Base-by-base conservation (phyloP, 1,140 invertebrate species). In the Dufourea novaeangliae region DNA sequence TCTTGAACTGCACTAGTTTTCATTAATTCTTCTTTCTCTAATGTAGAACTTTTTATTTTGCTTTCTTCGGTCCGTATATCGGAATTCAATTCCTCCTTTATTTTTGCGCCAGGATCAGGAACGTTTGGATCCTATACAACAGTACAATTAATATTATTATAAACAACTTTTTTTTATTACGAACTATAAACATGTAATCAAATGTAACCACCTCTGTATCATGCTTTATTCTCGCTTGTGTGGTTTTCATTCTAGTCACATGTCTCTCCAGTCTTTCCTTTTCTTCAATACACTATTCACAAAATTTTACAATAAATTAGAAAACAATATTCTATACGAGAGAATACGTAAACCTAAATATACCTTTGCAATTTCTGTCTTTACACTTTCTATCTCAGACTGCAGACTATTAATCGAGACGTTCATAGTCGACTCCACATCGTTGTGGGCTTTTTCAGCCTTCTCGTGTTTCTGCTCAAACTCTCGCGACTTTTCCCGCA, bases 1-100 rank as follows among this genome's bases (percentile, higher is more conserved):
- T 94, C 92, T 50, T 93, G 93, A 50, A 92, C 90, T 11, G 91
- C 87, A 54, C 94, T 93, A 59, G 92, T 92, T 57, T 95, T 94
- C 57, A 93, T 93, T 1, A 95, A 91, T 50, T 88, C 87, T 85
- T 94, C 95, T 87, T 95, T 94, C 72, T 95, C 93, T 50, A 95
- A 94, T 62, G 94, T 93, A 4, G 96, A 89, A 73, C 17, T 62
- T 73, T 83, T 88, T n/a, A 73, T 81, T 52, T 80, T 86, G 32
- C 85, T 82, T 61, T 91, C 88, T 72, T 91, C 88, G 0, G 8
- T 17, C 25, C 67, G 54, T 29, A 91, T 90, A 0, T 73, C 54
- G 11, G 88, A 80, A 12, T 88, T 88, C 4, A 91, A 76, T 78
- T 91, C 87, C 20, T 89, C 88, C 74, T 85, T 88, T 27, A 91